Base-by-base conservation (phyloP, 37 sponge, comb jelly and placozoan species). In the Hormiphora californensis region DNA sequence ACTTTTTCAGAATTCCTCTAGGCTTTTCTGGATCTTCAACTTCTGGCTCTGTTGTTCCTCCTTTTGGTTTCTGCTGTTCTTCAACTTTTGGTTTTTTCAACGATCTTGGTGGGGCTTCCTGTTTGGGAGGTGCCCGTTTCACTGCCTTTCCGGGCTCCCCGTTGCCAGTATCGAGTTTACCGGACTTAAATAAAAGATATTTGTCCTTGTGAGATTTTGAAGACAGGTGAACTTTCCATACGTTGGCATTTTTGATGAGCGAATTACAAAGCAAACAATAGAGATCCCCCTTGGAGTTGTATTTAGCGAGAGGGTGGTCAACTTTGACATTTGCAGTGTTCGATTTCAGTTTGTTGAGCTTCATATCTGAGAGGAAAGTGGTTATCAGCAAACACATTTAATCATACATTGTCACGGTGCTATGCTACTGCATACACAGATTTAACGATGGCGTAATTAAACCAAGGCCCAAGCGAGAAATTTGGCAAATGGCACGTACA, bases 241-340 rank as follows among this genome's bases (percentile, higher is more conserved):
- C 81, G 43, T 73, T 73, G 40, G 81, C 0, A 73, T 73, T 73
- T 19, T 73, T 73, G 0, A 73, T 41, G 23, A 73, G 23, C 1
- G 31, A 43, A 19, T 73, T 73, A 41, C 81, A 73, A 22, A 73
- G 81, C 23, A 73, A 41, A 73, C 81, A 73, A 33, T 73, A 73
- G 0, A 73, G 23, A 3, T 73, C 81, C 1, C 81, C 81, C 23
- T 73, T 73, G 1, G 81, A 73, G 22, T 73, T 73, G 22, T 73
- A 73, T 46, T 73, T 73, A 28, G 81, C 81, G 3, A 73, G 46
- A 32, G 81, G 81, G 22, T 73, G 81, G 25, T 73, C 81, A 4
- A 73, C 81, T 73, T n/a, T 73, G 59, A 19, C 17, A 57, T 49
- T 49, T 9, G 9, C 53, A 49, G 53, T 9, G 53, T 49, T 49